Evolutionary conservation across 92 coral and sea anemone genomes (phyloP), one percentile per base, ranked within the genome.

Genomic region (Palythoa caribaeorum): DNA sequence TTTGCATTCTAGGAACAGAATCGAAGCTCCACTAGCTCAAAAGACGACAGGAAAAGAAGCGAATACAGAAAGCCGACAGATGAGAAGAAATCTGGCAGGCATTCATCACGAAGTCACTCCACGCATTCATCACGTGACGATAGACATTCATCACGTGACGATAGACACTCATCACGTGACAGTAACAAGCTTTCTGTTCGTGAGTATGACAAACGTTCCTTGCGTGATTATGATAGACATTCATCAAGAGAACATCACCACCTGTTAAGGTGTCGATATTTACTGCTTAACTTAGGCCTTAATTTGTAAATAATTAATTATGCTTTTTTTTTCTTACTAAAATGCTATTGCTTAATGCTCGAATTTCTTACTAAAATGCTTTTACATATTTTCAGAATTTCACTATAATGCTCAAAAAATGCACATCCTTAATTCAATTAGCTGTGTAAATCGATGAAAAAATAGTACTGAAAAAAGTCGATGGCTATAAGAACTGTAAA

Each of bases 181-280:
- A 15, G 38, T 76, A 36, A 65, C 73, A 62, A 62, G 17, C 55
- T 38, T 62, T 79, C 84, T 1, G 7, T 20, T 2, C 84, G 84
- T 79, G 63, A 81, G 55, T 47, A 65, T 16, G 86, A 81, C 48
- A 81, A 50, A 48, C 86, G 20, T 36, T 68, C 86, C 15, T 81
- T 76, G 20, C 76, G 86, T 81, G 86, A 65, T 47, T 48, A 66
- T 15, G 86, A 81, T 70, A 81, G 62, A 28, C 86, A 66, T 53
- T 66, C 62, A 35, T 65, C 86, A 81, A 71, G 57, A 68, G 62
- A 81, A 12, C 86, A 81, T 38, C 59, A 19, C 60, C 66, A 36
- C 44, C 75, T 80, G 28, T 28, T 28, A 28, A 28, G 28, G 28
- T 28, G 28, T 28, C 28, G 28, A 28, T 28, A 28, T 28, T 28